Base-by-base conservation (phyloP, 1,140 invertebrate genomes). In the Trichomalopsis sarcophagae region DNA sequence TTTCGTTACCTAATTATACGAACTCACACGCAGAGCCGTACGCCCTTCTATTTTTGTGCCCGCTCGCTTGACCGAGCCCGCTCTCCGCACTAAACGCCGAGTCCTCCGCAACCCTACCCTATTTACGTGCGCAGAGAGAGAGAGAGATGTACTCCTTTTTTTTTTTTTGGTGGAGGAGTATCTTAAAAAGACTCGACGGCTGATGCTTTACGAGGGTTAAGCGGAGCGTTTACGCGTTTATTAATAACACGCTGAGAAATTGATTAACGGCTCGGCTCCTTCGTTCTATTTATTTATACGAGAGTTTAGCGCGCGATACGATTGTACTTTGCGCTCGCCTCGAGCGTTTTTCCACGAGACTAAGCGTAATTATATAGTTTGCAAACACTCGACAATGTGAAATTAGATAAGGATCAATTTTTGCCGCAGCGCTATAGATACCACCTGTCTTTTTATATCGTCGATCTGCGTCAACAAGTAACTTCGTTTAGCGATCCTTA, bases 11-110 rank as follows among this genome's bases (percentile, higher is more conserved):
- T 92, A 93, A 92, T 93, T 93, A 92, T 92, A 93, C 87, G 79
- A 92, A 93, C 89, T 92, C 92, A 92, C 92, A 93, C 89, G 91
- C 92, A 90, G 92, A 92, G 92, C 88, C 33, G 87, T 87, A 88
- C 88, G 88, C 87, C 84, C 89, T 90, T 91, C 91, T 93, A 93
- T 92, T 93, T 93, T 92, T 91, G 92, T 85, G 68, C 86, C 84
- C 14, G 68, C 47, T 9, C 27, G 88, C 90, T 92, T 92, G 91
- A 91, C 91, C 89, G 88, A 92, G 90, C 87, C 23, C 14, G 44
- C 33, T 86, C 88, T 90, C 23, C 30, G 44, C 50, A 87, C 88
- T 90, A 89, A 90, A 91, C 86, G 86, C 81, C 88, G 88, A 89
- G 87, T 89, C 87, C 36, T 62, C 27, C 17, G 27, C 27, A 36